These are phyloP conservation scores for Scortum barcoo DNA, from an alignment of 2,113 vertebrate species.

Conservation along the genomic window DNA sequence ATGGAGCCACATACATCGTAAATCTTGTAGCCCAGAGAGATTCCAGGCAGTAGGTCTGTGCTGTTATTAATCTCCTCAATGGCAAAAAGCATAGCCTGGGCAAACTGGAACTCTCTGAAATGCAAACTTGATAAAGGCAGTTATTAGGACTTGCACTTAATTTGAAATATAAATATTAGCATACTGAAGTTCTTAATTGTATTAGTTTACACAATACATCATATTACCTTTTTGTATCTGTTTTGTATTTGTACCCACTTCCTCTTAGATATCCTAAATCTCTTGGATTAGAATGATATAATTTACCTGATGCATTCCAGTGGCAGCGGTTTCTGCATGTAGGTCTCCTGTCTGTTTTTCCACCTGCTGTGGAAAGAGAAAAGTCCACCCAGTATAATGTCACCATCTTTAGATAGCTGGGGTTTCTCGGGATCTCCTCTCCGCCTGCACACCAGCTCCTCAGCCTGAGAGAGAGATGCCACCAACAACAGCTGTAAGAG, in stretches of 20 bases:
- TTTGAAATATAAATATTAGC: not conserved
- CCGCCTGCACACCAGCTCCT: slow-evolving; percentile 58
- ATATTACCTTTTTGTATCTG: too few species aligned
- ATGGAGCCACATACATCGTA: slow-evolving; percentile 80
- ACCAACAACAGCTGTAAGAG: slow-evolving; percentile 63
- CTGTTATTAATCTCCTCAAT: slow-evolving; percentile 84
- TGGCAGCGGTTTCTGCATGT: slow-evolving; percentile 57
- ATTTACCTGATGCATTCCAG: slow-evolving; percentile 76
- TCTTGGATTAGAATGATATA: too few species aligned
- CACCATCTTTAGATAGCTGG: slow-evolving; percentile 69
- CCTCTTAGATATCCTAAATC: too few species aligned
- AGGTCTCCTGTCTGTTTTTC: slow-evolving; percentile 55
- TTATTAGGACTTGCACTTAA: not conserved
- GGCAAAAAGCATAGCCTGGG: slow-evolving; percentile 82
- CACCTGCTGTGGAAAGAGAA: slow-evolving; percentile 79
- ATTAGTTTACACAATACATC: too few species aligned
- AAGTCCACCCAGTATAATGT: slow-evolving; percentile 76
- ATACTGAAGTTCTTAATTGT: not conserved
- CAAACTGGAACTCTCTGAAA: slow-evolving; percentile 81
- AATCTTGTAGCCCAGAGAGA: slow-evolving; percentile 81
- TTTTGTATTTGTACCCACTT: too few species aligned
- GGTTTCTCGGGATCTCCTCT: slow-evolving; percentile 57
- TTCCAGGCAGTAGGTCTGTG: slow-evolving; percentile 75
- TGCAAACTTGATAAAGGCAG: slow-evolving; percentile 71
- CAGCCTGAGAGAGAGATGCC: slow-evolving; percentile 40